These are phyloP conservation scores for Pasiphila rectangulata DNA, from an alignment of 2,888 invertebrate genomes.

Conservation along the genomic window DNA sequence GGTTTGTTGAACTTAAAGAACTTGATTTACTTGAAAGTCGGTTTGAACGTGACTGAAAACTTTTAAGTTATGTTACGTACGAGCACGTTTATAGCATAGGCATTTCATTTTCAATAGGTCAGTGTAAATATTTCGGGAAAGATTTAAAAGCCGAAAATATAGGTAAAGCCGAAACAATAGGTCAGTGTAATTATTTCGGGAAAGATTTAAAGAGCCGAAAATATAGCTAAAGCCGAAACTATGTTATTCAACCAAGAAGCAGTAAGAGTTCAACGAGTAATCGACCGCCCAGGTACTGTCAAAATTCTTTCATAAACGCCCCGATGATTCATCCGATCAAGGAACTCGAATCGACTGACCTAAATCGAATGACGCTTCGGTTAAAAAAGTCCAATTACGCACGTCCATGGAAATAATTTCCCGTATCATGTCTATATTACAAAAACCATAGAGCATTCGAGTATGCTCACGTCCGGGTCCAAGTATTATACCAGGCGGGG, in stretches of 20 bases:
- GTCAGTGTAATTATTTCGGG: too few species aligned
- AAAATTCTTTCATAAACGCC: background rate
- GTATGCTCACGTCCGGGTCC: background rate
- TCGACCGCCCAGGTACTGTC: too few species aligned
- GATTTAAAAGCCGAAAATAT: too few species aligned
- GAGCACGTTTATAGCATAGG: too few species aligned
- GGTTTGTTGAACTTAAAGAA: conserved; percentile 28
- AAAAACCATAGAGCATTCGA: background rate
- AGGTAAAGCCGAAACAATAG: too few species aligned
- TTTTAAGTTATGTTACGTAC: conserved; percentile 1
- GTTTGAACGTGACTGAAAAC: conserved; percentile 10
- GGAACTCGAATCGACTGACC: background rate
- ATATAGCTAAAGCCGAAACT: too few species aligned
- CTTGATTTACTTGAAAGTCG: conserved; percentile 23
- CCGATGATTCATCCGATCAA: background rate
- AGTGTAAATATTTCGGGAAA: too few species aligned
- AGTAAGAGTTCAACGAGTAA: too few species aligned
- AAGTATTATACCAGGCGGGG: conserved; percentile 1
- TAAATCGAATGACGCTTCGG: background rate
- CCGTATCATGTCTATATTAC: background rate
- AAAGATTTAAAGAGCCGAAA: too few species aligned
- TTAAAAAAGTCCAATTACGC: background rate
- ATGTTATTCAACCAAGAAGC: too few species aligned
- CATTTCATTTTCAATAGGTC: too few species aligned
- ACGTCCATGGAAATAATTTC: background rate